Evolutionary conservation across 2,797 vertebrate genomes (phyloP).

Genomic region (Sternarchorhynchus goeldii): DNA sequence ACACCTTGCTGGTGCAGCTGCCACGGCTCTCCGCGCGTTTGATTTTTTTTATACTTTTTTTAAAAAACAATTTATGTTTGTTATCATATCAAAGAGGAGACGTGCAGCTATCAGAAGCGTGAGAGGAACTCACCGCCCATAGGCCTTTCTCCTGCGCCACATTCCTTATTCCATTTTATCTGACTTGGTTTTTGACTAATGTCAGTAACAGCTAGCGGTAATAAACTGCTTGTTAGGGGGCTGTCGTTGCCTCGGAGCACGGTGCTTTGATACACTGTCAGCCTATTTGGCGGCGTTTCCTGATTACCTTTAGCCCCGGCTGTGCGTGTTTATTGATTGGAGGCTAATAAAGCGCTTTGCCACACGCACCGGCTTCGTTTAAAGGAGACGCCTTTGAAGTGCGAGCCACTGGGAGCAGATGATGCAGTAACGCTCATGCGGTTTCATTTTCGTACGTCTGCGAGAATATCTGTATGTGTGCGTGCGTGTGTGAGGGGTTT

Average conservation of each 20-base stretch:
- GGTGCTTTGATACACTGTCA: slow-evolving; percentile 97
- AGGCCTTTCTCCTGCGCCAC: slow-evolving; percentile 85
- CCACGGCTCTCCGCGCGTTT: slow-evolving; percentile 71
- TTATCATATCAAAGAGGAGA: slow-evolving; percentile 98
- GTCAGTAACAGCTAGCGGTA: slow-evolving; percentile 98
- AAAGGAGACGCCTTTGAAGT: slow-evolving; percentile 90
- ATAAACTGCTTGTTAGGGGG: slow-evolving; percentile 99
- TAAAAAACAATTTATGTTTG: slow-evolving; percentile 99
- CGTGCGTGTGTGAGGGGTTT: slow-evolving; percentile 12
- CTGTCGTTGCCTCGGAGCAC: slow-evolving; percentile 91
- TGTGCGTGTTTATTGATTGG: slow-evolving; percentile 99
- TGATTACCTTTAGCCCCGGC: slow-evolving; percentile 91
- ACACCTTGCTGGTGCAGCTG: neutral
- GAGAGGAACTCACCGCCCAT: slow-evolving; percentile 86
- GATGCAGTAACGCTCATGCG: no score
- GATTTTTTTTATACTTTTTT: slow-evolving; percentile 83
- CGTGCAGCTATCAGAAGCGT: slow-evolving; percentile 89
- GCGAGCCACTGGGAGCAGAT: slow-evolving; percentile 78
- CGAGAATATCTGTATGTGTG: slow-evolving; percentile 41
- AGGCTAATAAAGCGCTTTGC: slow-evolving; percentile 89
- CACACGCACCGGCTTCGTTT: slow-evolving; percentile 73
- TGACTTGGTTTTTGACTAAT: slow-evolving; percentile 98
- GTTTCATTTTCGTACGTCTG: slow-evolving; percentile 2
- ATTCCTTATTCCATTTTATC: slow-evolving; percentile 99
- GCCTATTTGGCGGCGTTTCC: slow-evolving; percentile 95